Evolutionary conservation across 2,797 vertebrate species (phyloP).

Genomic region (Sebastolobus alascanus): DNA sequence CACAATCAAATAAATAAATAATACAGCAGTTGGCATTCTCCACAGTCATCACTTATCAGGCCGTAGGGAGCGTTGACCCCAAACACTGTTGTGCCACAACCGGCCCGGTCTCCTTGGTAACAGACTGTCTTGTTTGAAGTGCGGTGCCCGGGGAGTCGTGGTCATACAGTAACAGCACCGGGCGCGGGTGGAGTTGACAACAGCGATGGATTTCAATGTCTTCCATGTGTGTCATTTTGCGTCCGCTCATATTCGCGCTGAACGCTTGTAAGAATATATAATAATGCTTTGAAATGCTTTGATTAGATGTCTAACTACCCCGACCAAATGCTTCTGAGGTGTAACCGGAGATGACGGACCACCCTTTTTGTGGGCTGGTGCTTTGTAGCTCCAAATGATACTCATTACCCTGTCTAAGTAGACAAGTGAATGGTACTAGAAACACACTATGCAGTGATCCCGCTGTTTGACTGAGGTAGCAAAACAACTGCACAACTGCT

Average conservation of each 20-base stretch:
- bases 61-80: constrained; percentile 80
- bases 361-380: constrained; percentile 79
- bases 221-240: constrained; percentile 51
- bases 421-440: constrained; percentile 87
- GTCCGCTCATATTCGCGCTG: constrained; percentile 26
- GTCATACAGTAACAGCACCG: constrained; percentile 68
- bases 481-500: constrained; percentile 89
- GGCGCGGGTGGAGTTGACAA: constrained; percentile 53
- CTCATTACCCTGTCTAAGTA: constrained; percentile 88
- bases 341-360: constrained; percentile 82
- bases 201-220: constrained; percentile 51
- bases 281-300: constrained; percentile 61
- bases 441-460: constrained; percentile 85
- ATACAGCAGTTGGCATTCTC: constrained; percentile 81
- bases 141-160: constrained; percentile 71
- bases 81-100: constrained; percentile 81
- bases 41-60: constrained; percentile 86
- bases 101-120: constrained; percentile 84
- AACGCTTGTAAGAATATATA: constrained; percentile 52
- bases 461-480: constrained; percentile 88
- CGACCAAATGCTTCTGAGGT: constrained; percentile 73
- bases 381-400: constrained; percentile 87
- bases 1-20: constrained; percentile 83
- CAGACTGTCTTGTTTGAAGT: constrained; percentile 84
- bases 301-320: constrained; percentile 72